A percentile compares a stretch with the other conserved stretches of the same genome.
Evolutionary conservation across 2,888 invertebrate species (phyloP).

Genomic region (Calameuta filiformis): DNA sequence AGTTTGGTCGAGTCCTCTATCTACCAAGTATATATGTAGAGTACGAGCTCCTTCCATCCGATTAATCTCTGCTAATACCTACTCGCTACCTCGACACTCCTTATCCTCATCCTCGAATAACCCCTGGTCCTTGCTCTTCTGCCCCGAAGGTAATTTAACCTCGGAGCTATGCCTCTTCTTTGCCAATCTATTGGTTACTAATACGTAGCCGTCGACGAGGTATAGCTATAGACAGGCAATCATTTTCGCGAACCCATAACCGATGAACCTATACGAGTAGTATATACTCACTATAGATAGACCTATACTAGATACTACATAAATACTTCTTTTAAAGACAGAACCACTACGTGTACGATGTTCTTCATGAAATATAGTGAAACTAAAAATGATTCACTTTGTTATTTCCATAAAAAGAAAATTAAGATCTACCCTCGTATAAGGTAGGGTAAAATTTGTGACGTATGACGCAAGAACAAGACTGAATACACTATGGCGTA

Average conservation of each 20-base stretch:
- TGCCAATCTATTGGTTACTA: conserved; percentile 45
- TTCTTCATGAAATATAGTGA: not conserved
- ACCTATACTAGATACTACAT: not conserved
- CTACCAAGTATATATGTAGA: conserved; percentile 5
- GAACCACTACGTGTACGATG: not conserved
- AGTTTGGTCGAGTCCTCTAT: conserved; percentile 20
- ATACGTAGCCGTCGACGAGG: conserved; percentile 36
- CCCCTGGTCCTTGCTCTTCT: conserved; percentile 6
- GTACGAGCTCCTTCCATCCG: conserved; percentile 36
- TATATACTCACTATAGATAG: not conserved
- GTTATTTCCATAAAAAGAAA: not conserved
- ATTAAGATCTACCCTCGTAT: not conserved
- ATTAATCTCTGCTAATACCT: conserved; percentile 61
- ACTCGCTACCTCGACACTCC: conserved; percentile 46
- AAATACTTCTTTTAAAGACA: not conserved
- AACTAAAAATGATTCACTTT: not conserved
- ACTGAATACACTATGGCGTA: not conserved
- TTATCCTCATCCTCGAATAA: conserved; percentile 32
- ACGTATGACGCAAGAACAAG: not conserved
- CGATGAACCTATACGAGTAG: not conserved
- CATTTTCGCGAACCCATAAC: conserved; percentile 39
- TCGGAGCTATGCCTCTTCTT: conserved; percentile 31
- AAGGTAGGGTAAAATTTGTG: not conserved
- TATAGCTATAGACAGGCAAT: conserved; percentile 33
- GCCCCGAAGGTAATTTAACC: conserved; percentile 49